phyloP scores from a whole-genome alignment of 2,797 vertebrate species.

The Psittacula echo region DNA sequence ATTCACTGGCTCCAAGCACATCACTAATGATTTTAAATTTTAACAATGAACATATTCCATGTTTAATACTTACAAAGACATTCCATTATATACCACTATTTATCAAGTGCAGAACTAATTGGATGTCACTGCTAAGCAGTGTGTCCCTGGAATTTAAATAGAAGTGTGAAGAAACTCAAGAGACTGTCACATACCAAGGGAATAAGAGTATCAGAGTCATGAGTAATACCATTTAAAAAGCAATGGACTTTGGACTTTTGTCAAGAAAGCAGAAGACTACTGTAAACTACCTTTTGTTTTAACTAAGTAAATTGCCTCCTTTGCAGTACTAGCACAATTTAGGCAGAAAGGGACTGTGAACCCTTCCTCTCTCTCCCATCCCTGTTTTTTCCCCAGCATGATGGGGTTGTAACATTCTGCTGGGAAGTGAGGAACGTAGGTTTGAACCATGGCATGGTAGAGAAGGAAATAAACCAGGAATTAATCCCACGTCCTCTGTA shows the following conservation, averaged over 20 bases:
- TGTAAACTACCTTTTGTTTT: background rate
- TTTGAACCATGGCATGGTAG: background rate
- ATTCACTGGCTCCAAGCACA: constrained; percentile 4
- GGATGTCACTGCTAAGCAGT: constrained; percentile 1
- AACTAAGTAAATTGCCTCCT: background rate
- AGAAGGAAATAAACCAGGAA: background rate
- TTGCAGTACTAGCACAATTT: background rate
- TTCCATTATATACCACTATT: constrained; percentile 37
- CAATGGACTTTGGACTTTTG: background rate
- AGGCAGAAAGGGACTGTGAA: background rate
- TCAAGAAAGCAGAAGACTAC: background rate
- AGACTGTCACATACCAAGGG: background rate
- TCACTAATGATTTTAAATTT: constrained; percentile 2
- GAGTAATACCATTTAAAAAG: background rate
- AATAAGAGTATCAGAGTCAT: background rate
- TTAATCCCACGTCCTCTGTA: background rate
- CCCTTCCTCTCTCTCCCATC: background rate
- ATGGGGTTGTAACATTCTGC: background rate
- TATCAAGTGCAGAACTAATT: constrained; percentile 47
- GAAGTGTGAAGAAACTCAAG: background rate
- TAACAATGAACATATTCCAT: background rate
- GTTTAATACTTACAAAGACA: constrained; percentile 32
- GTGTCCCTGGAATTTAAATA: constrained; percentile 34
- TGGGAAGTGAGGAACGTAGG: background rate
- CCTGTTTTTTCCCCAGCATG: background rate